Percentiles rank a stretch among this genome's conserved stretches.
Evolutionary conservation across 1,140 invertebrate species (phyloP).

Genomic region (Drosophila paulistorum): DNA sequence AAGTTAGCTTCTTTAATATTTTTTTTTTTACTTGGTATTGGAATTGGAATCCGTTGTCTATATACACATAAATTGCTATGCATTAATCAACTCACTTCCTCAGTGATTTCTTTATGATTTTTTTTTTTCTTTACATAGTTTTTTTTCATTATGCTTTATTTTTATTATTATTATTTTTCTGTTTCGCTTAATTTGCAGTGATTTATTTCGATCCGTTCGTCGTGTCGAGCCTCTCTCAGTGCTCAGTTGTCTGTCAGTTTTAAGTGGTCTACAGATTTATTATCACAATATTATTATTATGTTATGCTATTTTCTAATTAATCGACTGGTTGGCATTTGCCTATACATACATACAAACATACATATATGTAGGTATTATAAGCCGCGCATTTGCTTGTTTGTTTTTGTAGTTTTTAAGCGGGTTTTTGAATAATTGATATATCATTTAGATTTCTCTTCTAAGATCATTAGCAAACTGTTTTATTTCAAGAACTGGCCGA

Average conservation of each 20-base stretch:
- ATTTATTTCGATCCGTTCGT: conserved; percentile 37
- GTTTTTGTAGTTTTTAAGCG: too few species aligned
- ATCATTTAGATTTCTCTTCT: conserved; percentile 12
- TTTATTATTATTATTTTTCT: neutral
- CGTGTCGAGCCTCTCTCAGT: conserved; percentile 7
- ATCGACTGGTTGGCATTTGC: conserved; percentile 11
- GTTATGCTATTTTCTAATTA: conserved; percentile 12
- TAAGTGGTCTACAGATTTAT: conserved; percentile 40
- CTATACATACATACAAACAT: neutral
- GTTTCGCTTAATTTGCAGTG: conserved; percentile 41
- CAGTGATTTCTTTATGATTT: conserved; percentile 14
- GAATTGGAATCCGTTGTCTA: conserved; percentile 33
- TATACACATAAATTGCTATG: conserved; percentile 33
- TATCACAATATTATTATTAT: conserved; percentile 34
- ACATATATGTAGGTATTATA: neutral
- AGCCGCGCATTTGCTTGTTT: neutral
- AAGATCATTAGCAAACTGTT: conserved; percentile 9
- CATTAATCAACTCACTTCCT: conserved; percentile 71
- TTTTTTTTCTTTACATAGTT: neutral
- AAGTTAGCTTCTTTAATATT: too few species aligned
- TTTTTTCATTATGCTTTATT: neutral
- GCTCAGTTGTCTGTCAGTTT: conserved; percentile 6
- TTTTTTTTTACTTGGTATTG: conserved; percentile 5
- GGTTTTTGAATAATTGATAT: neutral
- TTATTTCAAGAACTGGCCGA: neutral